Conservation (phyloP, 2,113 vertebrate genomes). For the Patagioenas fasciata region DNA sequence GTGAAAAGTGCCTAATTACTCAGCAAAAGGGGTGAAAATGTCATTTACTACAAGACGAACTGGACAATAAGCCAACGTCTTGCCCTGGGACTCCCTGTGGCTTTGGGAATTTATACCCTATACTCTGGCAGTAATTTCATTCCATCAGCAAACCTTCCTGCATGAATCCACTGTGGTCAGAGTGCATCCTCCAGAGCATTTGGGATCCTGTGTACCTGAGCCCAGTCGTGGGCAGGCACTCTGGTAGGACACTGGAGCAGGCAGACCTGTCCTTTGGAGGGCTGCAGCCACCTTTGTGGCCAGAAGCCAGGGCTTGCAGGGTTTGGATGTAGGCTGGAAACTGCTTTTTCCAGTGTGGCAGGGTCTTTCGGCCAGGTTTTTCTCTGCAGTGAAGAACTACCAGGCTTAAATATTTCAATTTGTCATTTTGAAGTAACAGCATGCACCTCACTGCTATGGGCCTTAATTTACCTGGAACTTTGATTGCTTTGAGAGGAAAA, state of each 20-base stretch:
- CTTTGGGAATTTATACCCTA: neutral
- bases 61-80: neutral
- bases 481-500: neutral
- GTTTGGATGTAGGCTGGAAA: neutral
- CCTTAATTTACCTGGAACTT: neutral
- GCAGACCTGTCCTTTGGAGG: neutral
- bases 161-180: neutral
- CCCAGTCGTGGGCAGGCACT: accelerated
- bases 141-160: neutral
- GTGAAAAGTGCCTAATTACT: neutral
- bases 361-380: neutral
- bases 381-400: neutral
- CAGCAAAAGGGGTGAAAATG: neutral
- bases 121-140: neutral
- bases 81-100: neutral
- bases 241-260: neutral
- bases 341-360: neutral
- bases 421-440: neutral
- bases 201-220: accelerated
- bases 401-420: neutral
- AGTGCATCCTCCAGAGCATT: neutral
- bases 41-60: neutral
- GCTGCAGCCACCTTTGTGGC: neutral
- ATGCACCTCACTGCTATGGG: neutral
- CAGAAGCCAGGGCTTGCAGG: neutral